phyloP scores from a whole-genome alignment of 2,113 vertebrate species.

The Pollachius pollachius region DNA sequence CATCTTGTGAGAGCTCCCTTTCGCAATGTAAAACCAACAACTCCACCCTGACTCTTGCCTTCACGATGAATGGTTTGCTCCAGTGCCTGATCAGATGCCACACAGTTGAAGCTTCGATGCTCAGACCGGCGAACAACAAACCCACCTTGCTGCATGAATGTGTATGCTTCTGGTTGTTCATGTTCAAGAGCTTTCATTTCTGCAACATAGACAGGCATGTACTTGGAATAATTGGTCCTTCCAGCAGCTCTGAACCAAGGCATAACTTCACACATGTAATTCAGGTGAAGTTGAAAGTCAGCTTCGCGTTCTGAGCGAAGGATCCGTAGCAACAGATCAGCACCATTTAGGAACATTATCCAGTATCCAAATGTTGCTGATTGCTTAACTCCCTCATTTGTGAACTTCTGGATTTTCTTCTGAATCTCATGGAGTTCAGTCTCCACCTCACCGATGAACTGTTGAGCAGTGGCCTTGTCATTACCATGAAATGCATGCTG shows the following conservation, averaged over 20 bases:
- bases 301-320: conserved; percentile 1
- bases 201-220: not conserved
- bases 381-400: conserved; percentile 3
- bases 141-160: conserved; percentile 22
- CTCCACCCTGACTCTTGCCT: conserved; percentile 24
- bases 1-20: conserved; percentile 26
- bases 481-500: conserved; percentile 1
- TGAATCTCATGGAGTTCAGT: not conserved
- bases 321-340: conserved; percentile 7
- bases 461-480: conserved; percentile 3
- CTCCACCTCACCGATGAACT: not conserved
- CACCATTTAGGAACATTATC: conserved; percentile 6
- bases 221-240: conserved; percentile 13
- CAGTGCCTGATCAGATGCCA: conserved; percentile 24
- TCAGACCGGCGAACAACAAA: conserved; percentile 15
- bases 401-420: conserved; percentile 5
- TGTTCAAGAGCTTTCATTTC: conserved; percentile 18
- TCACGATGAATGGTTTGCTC: conserved; percentile 26
- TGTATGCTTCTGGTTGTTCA: conserved; percentile 24
- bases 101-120: conserved; percentile 20
- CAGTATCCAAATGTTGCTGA: conserved; percentile 11
- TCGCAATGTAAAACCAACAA: conserved; percentile 17
- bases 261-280: conserved; percentile 15
- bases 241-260: conserved; percentile 18
- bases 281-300: conserved; percentile 20